A percentile compares a stretch with the other conserved stretches of the same genome.
Evolutionary conservation across 2,113 vertebrate species (phyloP).

Genomic region (Girardinichthys multiradiatus): DNA sequence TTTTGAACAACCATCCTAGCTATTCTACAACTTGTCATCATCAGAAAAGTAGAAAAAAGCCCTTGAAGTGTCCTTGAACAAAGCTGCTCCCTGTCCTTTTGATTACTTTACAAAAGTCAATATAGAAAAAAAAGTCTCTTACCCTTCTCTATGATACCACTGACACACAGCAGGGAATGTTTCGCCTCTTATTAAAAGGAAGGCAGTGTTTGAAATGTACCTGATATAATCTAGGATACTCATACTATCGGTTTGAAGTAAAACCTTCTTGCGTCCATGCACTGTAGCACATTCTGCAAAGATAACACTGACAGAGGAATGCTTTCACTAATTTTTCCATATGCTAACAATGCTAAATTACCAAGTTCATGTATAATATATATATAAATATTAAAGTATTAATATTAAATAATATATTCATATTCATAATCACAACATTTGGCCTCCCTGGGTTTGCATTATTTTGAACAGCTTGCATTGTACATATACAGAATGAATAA

Average conservation of each 20-base stretch:
- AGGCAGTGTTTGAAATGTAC: not conserved
- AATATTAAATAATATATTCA: no score
- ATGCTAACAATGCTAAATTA: slow-evolving; percentile 25
- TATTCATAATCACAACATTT: no score
- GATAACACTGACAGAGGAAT: slow-evolving; percentile 7
- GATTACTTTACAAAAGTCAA: not conserved
- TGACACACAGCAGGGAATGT: not conserved
- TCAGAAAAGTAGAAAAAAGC: not conserved
- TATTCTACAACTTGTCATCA: not conserved
- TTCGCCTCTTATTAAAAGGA: not conserved
- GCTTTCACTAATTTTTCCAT: slow-evolving; percentile 23
- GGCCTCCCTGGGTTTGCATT: no score
- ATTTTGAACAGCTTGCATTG: no score
- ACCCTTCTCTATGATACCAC: not conserved
- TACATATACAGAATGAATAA: no score
- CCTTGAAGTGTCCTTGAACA: not conserved
- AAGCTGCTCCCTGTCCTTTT: not conserved
- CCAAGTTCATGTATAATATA: no score
- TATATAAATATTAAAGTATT: no score
- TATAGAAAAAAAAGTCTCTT: not conserved
- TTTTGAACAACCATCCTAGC: not conserved
- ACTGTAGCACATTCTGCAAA: not conserved
- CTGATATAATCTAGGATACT: not conserved
- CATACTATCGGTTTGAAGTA: not conserved
- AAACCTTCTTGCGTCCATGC: not conserved